phyloP scores from a whole-genome alignment of 1,140 invertebrate species.

The Drosophila bipectinata region DNA sequence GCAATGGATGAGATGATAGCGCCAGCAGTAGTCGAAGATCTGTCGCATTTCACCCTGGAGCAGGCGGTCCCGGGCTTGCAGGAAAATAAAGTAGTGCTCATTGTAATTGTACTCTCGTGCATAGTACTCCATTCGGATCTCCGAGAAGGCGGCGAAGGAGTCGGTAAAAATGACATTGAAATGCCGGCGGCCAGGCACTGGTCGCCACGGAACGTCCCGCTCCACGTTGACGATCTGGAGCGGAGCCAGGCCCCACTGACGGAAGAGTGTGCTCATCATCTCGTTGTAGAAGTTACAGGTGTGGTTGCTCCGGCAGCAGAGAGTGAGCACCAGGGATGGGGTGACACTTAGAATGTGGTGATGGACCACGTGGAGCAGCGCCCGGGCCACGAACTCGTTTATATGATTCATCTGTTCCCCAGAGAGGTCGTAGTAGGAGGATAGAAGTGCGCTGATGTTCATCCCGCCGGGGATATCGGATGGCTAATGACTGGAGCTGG shows the following conservation, averaged over 20 bases:
- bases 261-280: conserved; percentile 66
- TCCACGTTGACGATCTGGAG: conserved; percentile 64
- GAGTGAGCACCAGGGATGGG: conserved; percentile 56
- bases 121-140: conserved; percentile 62
- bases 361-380: conserved; percentile 67
- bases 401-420: conserved; percentile 64
- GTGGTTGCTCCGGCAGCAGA: conserved; percentile 63
- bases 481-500: not conserved
- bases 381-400: conserved; percentile 64
- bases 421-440: conserved; percentile 55
- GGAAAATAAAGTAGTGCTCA: conserved; percentile 75
- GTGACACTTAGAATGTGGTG: conserved; percentile 59
- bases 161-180: conserved; percentile 72
- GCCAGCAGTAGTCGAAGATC: conserved; percentile 75
- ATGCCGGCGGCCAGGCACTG: conserved; percentile 46
- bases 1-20: conserved; percentile 68
- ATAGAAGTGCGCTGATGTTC: conserved; percentile 58
- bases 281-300: conserved; percentile 75
- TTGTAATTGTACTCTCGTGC: conserved; percentile 63
- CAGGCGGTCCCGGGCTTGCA: conserved; percentile 61
- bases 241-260: conserved; percentile 59
- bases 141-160: conserved; percentile 63
- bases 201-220: conserved; percentile 4
- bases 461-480: conserved; percentile 22
- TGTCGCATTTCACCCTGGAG: conserved; percentile 53